Evolutionary conservation across 2,113 vertebrate species (phyloP).

Genomic region (Grallaria varia): DNA sequence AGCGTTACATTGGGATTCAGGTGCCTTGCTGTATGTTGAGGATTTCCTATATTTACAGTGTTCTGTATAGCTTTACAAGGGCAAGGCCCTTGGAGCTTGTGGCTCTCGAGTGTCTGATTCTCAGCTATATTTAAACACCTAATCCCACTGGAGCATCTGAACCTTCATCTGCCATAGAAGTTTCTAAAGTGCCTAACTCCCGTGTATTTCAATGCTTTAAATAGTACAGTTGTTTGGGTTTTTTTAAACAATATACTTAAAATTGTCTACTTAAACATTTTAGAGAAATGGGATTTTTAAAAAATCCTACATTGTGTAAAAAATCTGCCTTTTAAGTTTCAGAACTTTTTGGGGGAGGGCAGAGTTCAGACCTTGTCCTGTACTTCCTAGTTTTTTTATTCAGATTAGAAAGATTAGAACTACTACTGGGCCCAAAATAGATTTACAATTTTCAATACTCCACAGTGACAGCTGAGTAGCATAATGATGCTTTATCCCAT

Average conservation of each 20-base stretch:
- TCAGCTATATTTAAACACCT: not conserved
- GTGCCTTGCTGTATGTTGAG: not conserved
- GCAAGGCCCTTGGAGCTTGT: not conserved
- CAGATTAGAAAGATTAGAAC: not conserved
- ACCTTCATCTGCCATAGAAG: not conserved
- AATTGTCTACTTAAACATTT: not conserved
- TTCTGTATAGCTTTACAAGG: not conserved
- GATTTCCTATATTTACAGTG: not conserved
- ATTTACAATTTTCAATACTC: not conserved
- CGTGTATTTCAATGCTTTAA: not conserved
- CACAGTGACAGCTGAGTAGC: not conserved
- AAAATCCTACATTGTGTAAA: not conserved
- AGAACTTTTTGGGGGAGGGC: rapidly evolving
- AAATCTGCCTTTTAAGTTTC: not conserved
- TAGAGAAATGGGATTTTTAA: not conserved
- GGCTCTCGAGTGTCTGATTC: not conserved
- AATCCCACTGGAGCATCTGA: not conserved
- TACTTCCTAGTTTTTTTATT: not conserved
- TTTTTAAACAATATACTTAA: not conserved
- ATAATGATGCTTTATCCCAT: not conserved
- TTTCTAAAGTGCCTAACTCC: not conserved
- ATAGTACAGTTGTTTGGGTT: not conserved
- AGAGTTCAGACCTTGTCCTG: not conserved
- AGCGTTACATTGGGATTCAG: not conserved
- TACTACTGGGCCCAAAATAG: not conserved